phyloP scores from a whole-genome alignment of 1,140 invertebrate genomes.

The Lucilia sericata region DNA sequence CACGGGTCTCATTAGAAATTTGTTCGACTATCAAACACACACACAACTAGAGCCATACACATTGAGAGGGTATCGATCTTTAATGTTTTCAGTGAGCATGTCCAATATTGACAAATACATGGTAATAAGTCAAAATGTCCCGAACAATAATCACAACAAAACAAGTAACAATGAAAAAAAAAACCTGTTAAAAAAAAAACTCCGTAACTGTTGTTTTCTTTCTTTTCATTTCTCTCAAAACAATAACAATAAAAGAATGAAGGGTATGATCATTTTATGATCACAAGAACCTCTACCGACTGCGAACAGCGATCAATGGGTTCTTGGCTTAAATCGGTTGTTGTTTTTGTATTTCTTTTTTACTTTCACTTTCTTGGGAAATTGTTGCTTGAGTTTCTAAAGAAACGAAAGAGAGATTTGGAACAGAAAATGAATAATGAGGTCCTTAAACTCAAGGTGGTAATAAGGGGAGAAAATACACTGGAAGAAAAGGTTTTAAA shows the following conservation, averaged over 20 bases:
- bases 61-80: not conserved
- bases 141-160: not conserved
- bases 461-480: not conserved
- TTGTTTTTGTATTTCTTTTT: not conserved
- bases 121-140: conserved; percentile 51
- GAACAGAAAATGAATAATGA: not conserved
- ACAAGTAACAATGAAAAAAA: not conserved
- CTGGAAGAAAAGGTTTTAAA: too few species aligned
- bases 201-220: conserved; percentile 36
- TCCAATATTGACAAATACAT: conserved; percentile 52
- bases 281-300: conserved; percentile 19
- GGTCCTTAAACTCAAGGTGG: conserved; percentile 25
- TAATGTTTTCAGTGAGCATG: conserved; percentile 46
- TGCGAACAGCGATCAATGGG: not conserved
- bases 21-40: not conserved
- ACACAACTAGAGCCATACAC: not conserved
- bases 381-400: not conserved
- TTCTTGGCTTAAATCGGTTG: not conserved
- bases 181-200: not conserved
- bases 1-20: conserved; percentile 35
- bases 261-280: conserved; percentile 1
- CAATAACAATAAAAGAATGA: conserved; percentile 4
- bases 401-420: not conserved
- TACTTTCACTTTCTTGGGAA: conserved; percentile 47
- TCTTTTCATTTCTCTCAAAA: not conserved